Evolutionary conservation across 2,113 vertebrate genomes (phyloP), one percentile per base, ranked within the genome.

Genomic region (Tor tambroides): DNA sequence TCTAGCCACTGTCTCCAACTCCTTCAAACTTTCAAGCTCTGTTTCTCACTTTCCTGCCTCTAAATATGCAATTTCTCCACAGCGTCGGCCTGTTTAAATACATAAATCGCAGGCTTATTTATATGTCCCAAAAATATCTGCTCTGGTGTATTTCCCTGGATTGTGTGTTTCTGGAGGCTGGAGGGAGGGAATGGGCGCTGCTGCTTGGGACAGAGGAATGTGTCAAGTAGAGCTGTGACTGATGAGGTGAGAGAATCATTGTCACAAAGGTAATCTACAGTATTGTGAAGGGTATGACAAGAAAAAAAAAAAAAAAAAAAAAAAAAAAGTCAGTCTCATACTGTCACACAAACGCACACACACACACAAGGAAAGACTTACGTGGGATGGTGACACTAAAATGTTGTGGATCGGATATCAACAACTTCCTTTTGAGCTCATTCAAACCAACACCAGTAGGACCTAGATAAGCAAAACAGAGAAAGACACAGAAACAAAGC

Each of bases 371-470:
- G 32, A 32, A 54, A 1, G 43, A 97, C 97, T 97, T 95, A 99
- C 97, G 97, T 91, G 98, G 98, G 89, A 99, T 95, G 1, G 97
- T 98, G 59, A 99, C 96, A 23, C 97, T 96, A 1, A 97, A 99
- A 92, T 99, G 98, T 85, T 99, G 97, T 0, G 96, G 96, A 90
- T 99, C 95, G 7, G 96, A 97, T 94, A 98, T 96, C 86, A 99
- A 91, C 92, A 99, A 92, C 88, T 97, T 99, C 92, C 96, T 94
- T 91, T 98, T 99, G 9, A 99, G 95, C 89, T 98, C 98, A 86
- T 98, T 98, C 91, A 99, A 85, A 78, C 98, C 98, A 2, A 99
- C 96, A 63, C 97, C 97, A 0, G 97, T 94, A 19, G 97, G 97
- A 91, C 98, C 98, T 99, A 90, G 28, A 87, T 89, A 94, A 63